Evolutionary conservation across 2,888 invertebrate species (phyloP).

Genomic region (Acanthococcus lagerstroemiae): DNA sequence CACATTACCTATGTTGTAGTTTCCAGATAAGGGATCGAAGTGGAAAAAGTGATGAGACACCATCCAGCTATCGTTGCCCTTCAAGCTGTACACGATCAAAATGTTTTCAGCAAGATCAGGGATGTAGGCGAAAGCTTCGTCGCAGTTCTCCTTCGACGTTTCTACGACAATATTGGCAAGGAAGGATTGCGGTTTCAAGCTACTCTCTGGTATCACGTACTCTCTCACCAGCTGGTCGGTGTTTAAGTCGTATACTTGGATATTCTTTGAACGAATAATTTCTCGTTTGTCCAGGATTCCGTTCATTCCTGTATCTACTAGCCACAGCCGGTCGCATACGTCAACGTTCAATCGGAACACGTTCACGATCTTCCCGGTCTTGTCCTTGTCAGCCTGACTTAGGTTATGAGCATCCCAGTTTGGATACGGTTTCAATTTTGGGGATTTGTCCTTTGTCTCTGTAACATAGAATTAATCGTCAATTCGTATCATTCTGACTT

Average conservation of each 20-base stretch:
- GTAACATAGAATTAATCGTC: no score
- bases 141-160: conserved; percentile 56
- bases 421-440: conserved; percentile 63
- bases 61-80: conserved; percentile 65
- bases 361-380: conserved; percentile 45
- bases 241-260: conserved; percentile 63
- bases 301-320: conserved; percentile 67
- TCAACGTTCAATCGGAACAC: conserved; percentile 67
- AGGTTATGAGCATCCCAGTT: conserved; percentile 68
- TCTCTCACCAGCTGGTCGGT: conserved; percentile 60
- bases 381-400: conserved; percentile 40
- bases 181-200: conserved; percentile 59
- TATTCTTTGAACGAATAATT: conserved; percentile 51
- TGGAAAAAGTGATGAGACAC: conserved; percentile 64
- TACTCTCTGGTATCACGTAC: conserved; percentile 56
- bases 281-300: conserved; percentile 50
- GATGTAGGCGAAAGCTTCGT: conserved; percentile 64
- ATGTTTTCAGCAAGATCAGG: conserved; percentile 63
- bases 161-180: conserved; percentile 73
- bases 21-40: conserved; percentile 62
- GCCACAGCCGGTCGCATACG: conserved; percentile 65
- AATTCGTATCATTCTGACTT: no score
- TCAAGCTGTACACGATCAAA: conserved; percentile 64
- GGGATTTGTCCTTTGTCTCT: conserved; percentile 53
- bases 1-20: conserved; percentile 62